Base-by-base conservation (phyloP, 2,113 vertebrate genomes). In the Aegotheles bennettii region DNA sequence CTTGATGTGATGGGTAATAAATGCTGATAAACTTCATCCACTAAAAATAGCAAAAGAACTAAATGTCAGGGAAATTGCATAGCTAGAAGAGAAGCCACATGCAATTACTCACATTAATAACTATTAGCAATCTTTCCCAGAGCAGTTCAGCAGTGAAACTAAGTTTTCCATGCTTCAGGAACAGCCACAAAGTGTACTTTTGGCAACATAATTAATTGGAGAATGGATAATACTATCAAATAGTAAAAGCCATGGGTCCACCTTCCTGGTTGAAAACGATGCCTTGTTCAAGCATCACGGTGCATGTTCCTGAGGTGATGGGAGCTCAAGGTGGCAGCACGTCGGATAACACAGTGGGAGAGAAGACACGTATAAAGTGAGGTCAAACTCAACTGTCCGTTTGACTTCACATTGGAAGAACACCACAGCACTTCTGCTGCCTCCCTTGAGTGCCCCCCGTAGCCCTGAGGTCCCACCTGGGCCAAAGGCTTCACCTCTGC, bases 231-330 rank as follows among this genome's bases (percentile, higher is more conserved):
- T 12, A 7, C 26, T 33, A 45, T 13, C 21, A 47, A 47, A 47
- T 7, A 31, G 38, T 51, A 64, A 43, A 51, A 59, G n/a, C 13
- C 20, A 53, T 0, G 21, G 38, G 23, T 38, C 69, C 61, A 3
- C 33, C 35, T 61, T 75, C 47, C 5, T 1, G 3, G 36, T 3
- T 40, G 38, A 40, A 77, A 40, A 47, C 2, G 40, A 33, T 29
- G 48, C 13, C 33, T 69, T 57, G 11, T 36, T 60, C 19, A n/a
- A 23, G 35, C 29, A 45, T 7, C 23, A 13, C 1, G 7, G 53
- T 6, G 7, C 2, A 0, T 0, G 0, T 35, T 80, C 31, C 28
- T 11, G 40, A n/a, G 64, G 26, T 71, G 71, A 42, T 0, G 3
- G 25, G 50, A 48, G 16, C 25, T 18, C 13, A 28, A 18, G 31